Evolutionary conservation across 1,140 invertebrate species (phyloP), one percentile per base, ranked within the genome.

Genomic region (Vollenhovia emeryi): DNA sequence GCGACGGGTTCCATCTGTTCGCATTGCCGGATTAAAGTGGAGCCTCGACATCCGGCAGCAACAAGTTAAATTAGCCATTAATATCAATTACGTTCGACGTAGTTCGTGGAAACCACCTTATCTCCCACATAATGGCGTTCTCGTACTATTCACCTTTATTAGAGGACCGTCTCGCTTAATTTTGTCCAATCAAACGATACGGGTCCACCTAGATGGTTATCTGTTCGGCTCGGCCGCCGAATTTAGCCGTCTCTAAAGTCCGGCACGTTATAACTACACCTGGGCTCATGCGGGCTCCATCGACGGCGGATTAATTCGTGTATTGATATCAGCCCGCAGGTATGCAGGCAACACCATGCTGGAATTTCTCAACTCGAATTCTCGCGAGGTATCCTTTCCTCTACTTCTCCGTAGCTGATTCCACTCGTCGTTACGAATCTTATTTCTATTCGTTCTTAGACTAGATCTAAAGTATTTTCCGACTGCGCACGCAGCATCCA

Each of bases 111-210:
- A 90, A 59, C 30, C 45, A 89, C 88, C 87, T 90, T 90, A 90
- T 87, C 85, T 87, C 87, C 87, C 88, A 87, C 85, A 89, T 87
- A 85, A 87, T 87, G 89, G 85, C 74, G 48, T 69, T 82, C 87
- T 79, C 87, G 15, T 85, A 87, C 75, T 85, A 89, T 80, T 89
- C 75, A 89, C 87, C 87, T 90, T 89, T 89, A 89, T 90, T 89
- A 89, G 62, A 33, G 57, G 40, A 66, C 27, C 69, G 73, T 87
- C 79, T 87, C 73, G 80, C 76, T 87, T 89, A 92, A 92, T 92
- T 92, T 90, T 55, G 84, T 87, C 76, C 83, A 91, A 92, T 92
- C 79, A 90, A 92, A 90, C 64, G 78, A 93, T 93, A 93, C 89
- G 93, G 92, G 92, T 88, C 48, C 59, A 84, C 68, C 64, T 89